Evolutionary conservation across 2,888 invertebrate genomes (phyloP).

Genomic region (Lutraria lutraria): DNA sequence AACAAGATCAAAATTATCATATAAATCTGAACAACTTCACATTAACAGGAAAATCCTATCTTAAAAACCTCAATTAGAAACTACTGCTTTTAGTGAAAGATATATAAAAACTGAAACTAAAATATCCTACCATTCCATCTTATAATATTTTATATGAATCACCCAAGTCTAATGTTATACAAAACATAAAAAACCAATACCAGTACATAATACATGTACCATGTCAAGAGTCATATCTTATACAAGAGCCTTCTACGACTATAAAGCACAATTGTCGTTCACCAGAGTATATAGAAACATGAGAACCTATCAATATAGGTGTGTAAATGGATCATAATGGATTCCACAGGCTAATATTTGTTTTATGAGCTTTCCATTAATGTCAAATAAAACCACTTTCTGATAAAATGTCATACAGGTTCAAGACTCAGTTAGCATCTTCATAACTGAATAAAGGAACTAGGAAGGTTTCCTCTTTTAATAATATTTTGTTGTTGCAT

Average conservation of each 20-base stretch:
- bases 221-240: background rate
- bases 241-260: background rate
- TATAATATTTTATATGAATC: too few relatives aligned
- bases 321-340: too few relatives aligned
- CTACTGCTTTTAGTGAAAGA: too few relatives aligned
- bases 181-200: too few relatives aligned
- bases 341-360: background rate
- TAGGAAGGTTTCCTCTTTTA: too few relatives aligned
- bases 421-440: background rate
- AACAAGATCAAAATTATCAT: too few relatives aligned
- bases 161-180: too few relatives aligned
- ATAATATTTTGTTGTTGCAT: background rate
- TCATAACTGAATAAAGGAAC: background rate
- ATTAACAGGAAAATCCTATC: too few relatives aligned
- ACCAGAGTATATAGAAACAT: background rate
- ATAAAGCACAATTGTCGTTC: background rate
- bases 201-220: background rate
- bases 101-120: too few relatives aligned
- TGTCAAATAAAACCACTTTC: background rate
- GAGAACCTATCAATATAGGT: background rate
- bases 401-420: background rate
- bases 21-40: too few relatives aligned
- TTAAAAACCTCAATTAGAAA: too few relatives aligned
- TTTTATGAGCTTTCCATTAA: background rate
- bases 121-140: too few relatives aligned